phyloP scores from a whole-genome alignment of 2,113 vertebrate species.

The Ovibos moschatus region DNA sequence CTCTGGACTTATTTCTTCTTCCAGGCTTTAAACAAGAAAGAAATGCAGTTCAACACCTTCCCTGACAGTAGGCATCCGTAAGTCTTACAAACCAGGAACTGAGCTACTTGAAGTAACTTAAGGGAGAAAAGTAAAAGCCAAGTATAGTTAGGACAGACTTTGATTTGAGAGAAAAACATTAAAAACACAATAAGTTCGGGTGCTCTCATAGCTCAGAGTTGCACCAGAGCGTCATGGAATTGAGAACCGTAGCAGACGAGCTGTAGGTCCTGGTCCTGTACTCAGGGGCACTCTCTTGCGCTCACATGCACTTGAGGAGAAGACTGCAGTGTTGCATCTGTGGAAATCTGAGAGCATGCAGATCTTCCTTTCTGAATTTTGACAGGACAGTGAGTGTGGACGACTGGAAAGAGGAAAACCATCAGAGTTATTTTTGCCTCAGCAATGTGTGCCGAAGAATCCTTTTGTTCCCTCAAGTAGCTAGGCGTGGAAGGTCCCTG shows the following conservation, averaged over 20 bases:
- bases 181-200: not conserved
- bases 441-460: not conserved
- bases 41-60: not conserved
- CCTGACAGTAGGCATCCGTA: not conserved
- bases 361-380: not conserved
- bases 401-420: not conserved
- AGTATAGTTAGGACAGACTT: not conserved
- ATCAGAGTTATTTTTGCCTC: not conserved
- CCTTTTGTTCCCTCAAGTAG: not conserved
- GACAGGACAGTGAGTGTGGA: not conserved
- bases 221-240: not conserved
- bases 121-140: not conserved
- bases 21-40: not conserved
- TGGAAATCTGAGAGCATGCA: not conserved
- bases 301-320: not conserved
- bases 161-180: not conserved
- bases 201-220: not conserved
- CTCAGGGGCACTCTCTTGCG: not conserved
- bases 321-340: rapidly evolving
- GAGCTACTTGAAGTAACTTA: not conserved
- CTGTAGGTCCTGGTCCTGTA: not conserved
- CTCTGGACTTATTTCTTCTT: not conserved
- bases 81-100: not conserved
- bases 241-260: not conserved
- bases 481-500: not conserved